These are phyloP conservation scores for Phrixothrix hirtus DNA, from an alignment of 2,888 invertebrate genomes.

Conservation along the genomic window DNA sequence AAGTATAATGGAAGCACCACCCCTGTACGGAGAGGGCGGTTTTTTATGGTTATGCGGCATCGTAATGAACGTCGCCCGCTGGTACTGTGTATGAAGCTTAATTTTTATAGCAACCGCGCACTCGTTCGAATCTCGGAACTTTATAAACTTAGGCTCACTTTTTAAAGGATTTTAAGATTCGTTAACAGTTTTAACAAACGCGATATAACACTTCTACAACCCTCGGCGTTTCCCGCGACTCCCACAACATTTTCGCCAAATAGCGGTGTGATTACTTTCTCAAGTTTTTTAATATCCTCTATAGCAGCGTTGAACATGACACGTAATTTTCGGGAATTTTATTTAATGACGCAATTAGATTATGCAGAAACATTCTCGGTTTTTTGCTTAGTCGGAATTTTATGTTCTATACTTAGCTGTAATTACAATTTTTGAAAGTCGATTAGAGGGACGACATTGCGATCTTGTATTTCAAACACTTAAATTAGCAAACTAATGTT, in stretches of 20 bases:
- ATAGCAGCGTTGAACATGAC: conserved; percentile 50
- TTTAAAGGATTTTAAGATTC: conserved; percentile 56
- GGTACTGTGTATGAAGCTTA: conserved; percentile 51
- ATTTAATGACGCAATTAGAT: conserved; percentile 46
- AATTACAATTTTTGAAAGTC: conserved; percentile 20
- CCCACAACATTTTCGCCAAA: conserved; percentile 35
- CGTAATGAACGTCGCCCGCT: conserved; percentile 50
- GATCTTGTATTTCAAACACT: neutral
- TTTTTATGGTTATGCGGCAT: conserved; percentile 54
- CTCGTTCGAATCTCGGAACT: conserved; percentile 49
- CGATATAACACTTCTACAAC: conserved; percentile 45
- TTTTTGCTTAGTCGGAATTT: conserved; percentile 28
- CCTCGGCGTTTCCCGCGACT: conserved; percentile 38
- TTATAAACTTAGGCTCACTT: conserved; percentile 54
- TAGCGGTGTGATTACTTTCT: conserved; percentile 50
- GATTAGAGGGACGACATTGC: conserved; percentile 10
- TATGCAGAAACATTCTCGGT: conserved; percentile 30
- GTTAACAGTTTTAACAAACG: conserved; percentile 57
- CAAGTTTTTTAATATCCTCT: conserved; percentile 55
- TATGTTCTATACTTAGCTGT: conserved; percentile 12
- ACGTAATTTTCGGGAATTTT: conserved; percentile 50
- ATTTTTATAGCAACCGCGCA: conserved; percentile 53
- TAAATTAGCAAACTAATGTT: conserved; percentile 9
- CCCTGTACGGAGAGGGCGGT: conserved; percentile 35
- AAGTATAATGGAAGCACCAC: conserved; percentile 54